phyloP scores from a whole-genome alignment of 2,888 invertebrate species.

The Prenolepis imparis region DNA sequence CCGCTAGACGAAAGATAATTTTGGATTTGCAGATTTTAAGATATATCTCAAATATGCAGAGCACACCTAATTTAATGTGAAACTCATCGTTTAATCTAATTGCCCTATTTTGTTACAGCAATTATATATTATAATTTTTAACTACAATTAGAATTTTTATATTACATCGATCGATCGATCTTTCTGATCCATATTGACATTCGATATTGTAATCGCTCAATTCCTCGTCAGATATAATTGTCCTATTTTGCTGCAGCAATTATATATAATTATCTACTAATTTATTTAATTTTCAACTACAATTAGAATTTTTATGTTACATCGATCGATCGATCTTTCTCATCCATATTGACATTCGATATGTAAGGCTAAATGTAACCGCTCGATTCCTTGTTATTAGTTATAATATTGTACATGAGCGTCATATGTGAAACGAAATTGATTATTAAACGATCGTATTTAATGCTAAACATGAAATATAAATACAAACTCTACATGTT shows the following conservation, averaged over 20 bases:
- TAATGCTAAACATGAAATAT: neutral
- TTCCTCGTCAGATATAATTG: no score
- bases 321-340: conserved; percentile 1
- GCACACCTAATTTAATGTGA: neutral
- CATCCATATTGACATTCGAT: neutral
- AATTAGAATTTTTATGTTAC: neutral
- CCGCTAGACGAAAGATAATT: neutral
- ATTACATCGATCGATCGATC: neutral
- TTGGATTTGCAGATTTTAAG: neutral
- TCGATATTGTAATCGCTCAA: no score
- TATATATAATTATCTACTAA: no score
- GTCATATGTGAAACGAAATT: neutral
- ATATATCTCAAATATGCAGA: neutral
- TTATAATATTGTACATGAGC: neutral
- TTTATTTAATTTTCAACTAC: no score
- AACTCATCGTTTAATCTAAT: neutral
- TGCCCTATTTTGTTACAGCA: neutral
- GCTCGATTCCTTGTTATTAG: neutral
- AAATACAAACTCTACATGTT: neutral
- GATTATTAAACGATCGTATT: neutral
- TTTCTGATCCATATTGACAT: neutral
- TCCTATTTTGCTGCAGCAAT: no score
- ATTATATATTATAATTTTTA: neutral
- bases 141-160: neutral
- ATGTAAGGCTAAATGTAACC: neutral